phyloP scores from a whole-genome alignment of 2,888 invertebrate species.

The Trachelus iudaicus region DNA sequence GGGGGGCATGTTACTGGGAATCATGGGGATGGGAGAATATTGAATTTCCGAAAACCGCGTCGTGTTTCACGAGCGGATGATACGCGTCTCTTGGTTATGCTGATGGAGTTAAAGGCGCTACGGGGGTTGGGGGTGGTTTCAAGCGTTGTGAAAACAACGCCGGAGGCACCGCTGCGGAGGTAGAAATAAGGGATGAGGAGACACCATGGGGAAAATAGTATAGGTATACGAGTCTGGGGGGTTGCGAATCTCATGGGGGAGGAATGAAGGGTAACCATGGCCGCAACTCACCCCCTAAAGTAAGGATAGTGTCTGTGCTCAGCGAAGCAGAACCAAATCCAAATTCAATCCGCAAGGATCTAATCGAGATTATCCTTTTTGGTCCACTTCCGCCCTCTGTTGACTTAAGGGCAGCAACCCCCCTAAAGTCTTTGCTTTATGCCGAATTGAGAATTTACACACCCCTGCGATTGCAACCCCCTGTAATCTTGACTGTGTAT shows the following conservation, averaged over 20 bases:
- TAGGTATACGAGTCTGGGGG: background rate
- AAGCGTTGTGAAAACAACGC: conserved; percentile 32
- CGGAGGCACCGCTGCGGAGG: conserved; percentile 13
- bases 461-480: background rate
- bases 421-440: background rate
- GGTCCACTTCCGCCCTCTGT: conserved; percentile 33
- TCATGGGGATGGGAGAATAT: conserved; percentile 43
- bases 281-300: background rate
- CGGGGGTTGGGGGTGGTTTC: conserved; percentile 17
- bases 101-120: conserved; percentile 46
- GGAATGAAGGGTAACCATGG: background rate
- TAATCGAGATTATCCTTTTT: conserved; percentile 47
- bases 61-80: conserved; percentile 52
- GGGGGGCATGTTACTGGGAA: conserved; percentile 17
- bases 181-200: background rate
- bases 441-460: background rate
- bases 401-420: background rate
- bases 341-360: conserved; percentile 40
- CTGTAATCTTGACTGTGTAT: background rate
- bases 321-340: conserved; percentile 22
- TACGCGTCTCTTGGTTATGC: conserved; percentile 46
- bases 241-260: background rate
- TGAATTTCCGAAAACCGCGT: conserved; percentile 59
- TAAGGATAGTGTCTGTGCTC: conserved; percentile 5
- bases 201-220: background rate